Evolutionary conservation across 2,113 vertebrate genomes (phyloP).

Genomic region (Thamnophis sirtalis): DNA sequence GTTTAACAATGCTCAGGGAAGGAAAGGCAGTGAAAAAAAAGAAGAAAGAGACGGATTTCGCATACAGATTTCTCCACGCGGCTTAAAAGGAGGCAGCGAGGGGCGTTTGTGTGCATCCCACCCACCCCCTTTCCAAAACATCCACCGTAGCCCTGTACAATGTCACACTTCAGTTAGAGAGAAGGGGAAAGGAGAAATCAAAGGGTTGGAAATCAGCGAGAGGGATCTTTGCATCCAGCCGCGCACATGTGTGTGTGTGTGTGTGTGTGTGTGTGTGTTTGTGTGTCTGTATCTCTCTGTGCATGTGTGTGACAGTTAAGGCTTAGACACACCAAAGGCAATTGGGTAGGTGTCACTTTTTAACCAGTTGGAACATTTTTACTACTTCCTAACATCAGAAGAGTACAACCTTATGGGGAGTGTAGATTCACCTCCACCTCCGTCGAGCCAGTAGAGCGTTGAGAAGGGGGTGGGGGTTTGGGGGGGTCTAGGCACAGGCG

Average conservation of each 20-base stretch:
- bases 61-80: background rate
- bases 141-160: constrained; percentile 33
- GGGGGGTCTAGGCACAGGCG: constrained; percentile 37
- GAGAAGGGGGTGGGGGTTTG: background rate
- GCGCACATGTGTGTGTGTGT: constrained; percentile 41
- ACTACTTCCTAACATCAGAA: constrained; percentile 65
- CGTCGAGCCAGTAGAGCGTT: constrained; percentile 63
- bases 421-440: constrained; percentile 54
- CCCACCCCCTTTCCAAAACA: constrained; percentile 16
- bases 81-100: background rate
- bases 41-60: background rate
- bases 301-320: constrained; percentile 52
- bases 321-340: constrained; percentile 63
- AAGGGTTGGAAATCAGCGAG: constrained; percentile 37
- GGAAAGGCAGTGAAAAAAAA: background rate
- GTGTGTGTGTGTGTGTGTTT: constrained; percentile 36
- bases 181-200: constrained; percentile 33
- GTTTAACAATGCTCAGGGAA: constrained; percentile 1
- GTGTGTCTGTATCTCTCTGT: too few relatives aligned
- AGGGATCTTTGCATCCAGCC: constrained; percentile 50
- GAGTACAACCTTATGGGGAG: constrained; percentile 46
- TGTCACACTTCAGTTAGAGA: constrained; percentile 60
- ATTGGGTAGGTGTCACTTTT: constrained; percentile 63
- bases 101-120: background rate
- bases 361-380: constrained; percentile 57